Percentiles rank a stretch among this genome's conserved stretches.
These are phyloP conservation scores for Xylota sylvarum DNA, from an alignment of 2,888 invertebrate genomes.

Conservation along the genomic window DNA sequence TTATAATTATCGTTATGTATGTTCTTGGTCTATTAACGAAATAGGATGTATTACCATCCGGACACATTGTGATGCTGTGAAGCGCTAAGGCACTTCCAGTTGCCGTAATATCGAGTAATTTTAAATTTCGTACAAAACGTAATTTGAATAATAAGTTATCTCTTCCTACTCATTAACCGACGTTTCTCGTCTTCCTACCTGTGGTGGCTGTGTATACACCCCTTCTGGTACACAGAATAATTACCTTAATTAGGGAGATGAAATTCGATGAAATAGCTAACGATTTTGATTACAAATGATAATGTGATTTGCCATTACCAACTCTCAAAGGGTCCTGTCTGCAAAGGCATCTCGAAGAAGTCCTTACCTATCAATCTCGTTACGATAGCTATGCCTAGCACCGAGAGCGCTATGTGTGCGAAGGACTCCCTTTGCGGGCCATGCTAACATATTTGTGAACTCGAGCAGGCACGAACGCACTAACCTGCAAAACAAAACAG, in stretches of 20 bases:
- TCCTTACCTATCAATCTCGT: conserved; percentile 57
- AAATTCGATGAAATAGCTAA: conserved; percentile 71
- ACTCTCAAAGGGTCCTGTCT: conserved; percentile 41
- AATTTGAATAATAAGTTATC: conserved; percentile 51
- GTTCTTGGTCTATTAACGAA: background rate
- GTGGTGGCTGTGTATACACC: background rate
- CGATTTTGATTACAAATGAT: conserved; percentile 75
- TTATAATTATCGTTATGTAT: background rate
- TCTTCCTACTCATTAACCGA: conserved; percentile 41
- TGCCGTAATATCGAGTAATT: conserved; percentile 8
- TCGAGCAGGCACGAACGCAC: conserved; percentile 62
- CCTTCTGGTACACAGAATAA: conserved; percentile 41
- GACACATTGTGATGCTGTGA: background rate
- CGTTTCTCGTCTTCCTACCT: background rate
- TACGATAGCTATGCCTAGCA: background rate
- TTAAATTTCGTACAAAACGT: conserved; percentile 19
- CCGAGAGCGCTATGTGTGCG: background rate
- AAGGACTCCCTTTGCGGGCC: conserved; percentile 23
- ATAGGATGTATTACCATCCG: background rate
- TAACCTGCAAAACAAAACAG: conserved; percentile 66
- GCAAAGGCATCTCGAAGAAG: conserved; percentile 43
- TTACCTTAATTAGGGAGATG: conserved; percentile 67
- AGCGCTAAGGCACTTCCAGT: background rate
- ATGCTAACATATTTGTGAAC: conserved; percentile 43
- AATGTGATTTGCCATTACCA: conserved; percentile 63